Percentiles rank a stretch among this genome's conserved stretches.
Evolutionary conservation across 2,888 invertebrate genomes (phyloP).

Genomic region (Apocheima hispidaria): DNA sequence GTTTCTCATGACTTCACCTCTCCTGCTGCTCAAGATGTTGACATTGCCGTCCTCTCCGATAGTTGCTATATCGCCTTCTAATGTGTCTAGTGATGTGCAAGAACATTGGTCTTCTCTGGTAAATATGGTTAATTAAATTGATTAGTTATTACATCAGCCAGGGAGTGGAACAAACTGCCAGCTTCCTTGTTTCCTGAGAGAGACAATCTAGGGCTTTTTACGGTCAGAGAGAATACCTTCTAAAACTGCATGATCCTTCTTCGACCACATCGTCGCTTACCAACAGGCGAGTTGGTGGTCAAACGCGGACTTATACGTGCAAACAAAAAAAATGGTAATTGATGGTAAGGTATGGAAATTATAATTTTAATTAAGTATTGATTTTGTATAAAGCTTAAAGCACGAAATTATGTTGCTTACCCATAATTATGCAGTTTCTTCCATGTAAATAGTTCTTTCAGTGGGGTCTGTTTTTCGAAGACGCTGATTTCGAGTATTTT

Average conservation of each 20-base stretch:
- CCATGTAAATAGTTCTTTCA: slow-evolving; percentile 88
- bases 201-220: not conserved
- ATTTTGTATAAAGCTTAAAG: no score
- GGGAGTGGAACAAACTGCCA: no score
- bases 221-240: no score
- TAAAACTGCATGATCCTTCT: no score
- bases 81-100: slow-evolving; percentile 91
- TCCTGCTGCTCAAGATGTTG: slow-evolving; percentile 79
- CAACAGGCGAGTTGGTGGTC: no score
- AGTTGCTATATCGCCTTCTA: slow-evolving; percentile 92
- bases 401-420: slow-evolving; percentile 58
- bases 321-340: no score
- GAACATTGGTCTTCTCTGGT: slow-evolving; percentile 83
- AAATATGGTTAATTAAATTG: slow-evolving; percentile 9
- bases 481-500: slow-evolving; percentile 87
- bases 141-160: no score
- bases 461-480: slow-evolving; percentile 84
- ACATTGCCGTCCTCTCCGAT: slow-evolving; percentile 94
- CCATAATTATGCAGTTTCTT: slow-evolving; percentile 88
- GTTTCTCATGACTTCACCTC: slow-evolving; percentile 74
- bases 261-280: no score
- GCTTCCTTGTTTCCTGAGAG: no score
- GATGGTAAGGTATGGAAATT: no score
- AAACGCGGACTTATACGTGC: no score
- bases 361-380: no score